Evolutionary conservation across 1,140 invertebrate genomes (phyloP).

Genomic region (Drosophila simulans): DNA sequence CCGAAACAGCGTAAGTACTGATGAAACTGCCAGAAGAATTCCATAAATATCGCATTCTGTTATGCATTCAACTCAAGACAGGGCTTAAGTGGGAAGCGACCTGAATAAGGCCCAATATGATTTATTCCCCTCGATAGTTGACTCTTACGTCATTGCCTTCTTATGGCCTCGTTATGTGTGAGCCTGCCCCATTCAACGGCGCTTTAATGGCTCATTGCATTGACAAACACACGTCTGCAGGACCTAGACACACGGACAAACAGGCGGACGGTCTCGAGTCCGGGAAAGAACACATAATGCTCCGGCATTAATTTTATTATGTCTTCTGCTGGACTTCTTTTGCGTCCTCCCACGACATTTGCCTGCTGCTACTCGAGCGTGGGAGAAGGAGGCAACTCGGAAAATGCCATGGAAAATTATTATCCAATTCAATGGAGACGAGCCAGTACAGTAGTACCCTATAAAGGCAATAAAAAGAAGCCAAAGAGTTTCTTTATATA

Average conservation of each 20-base stretch:
- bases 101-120: slow-evolving; percentile 31
- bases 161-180: slow-evolving; percentile 48
- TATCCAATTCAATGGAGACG: not conserved
- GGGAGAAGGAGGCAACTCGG: slow-evolving; percentile 11
- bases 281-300: slow-evolving; percentile 44
- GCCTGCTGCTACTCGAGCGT: slow-evolving; percentile 16
- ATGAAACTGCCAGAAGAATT: not conserved
- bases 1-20: slow-evolving; percentile 30
- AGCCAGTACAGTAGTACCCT: not conserved
- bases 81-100: not conserved
- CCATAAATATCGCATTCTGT: slow-evolving; percentile 14
- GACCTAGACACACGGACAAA: slow-evolving; percentile 7
- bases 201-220: slow-evolving; percentile 67
- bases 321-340: slow-evolving; percentile 48
- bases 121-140: slow-evolving; percentile 46
- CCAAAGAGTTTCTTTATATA: too few relatives aligned
- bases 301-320: slow-evolving; percentile 71
- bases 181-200: slow-evolving; percentile 41
- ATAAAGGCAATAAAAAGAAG: not conserved
- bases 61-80: not conserved
- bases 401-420: not conserved
- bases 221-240: slow-evolving; percentile 27
- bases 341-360: slow-evolving; percentile 37
- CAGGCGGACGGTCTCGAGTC: not conserved
- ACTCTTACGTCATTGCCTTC: slow-evolving; percentile 55